Base-by-base conservation (phyloP, 1,140 invertebrate genomes). In the Eubasilissa regina region DNA sequence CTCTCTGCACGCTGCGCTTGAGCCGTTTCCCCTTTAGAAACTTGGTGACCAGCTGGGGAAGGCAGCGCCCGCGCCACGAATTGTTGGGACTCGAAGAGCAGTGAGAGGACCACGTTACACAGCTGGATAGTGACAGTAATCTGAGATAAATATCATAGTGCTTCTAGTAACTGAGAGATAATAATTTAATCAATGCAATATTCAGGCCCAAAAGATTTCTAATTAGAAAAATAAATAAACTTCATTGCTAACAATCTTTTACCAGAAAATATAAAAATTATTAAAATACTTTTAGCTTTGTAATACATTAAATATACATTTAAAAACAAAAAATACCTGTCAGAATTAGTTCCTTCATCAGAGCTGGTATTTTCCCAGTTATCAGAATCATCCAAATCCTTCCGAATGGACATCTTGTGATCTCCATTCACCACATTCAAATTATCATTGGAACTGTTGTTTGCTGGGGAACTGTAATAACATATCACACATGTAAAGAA, bases 301-400 rank as follows among this genome's bases (percentile, higher is more conserved):
- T n/a, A n/a, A n/a, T n/a, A n/a, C n/a, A n/a, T n/a, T 35, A 35
- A 35, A 35, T 6, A 35, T 35, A 66, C 17, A 35, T 35, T 35
- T 17, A 72, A 21, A 4, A 72, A 72, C 12, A 47, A n/a, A 17
- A 55, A n/a, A 44, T 43, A 88, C 88, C 88, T 89, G 74, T 89
- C 89, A 13, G 89, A 88, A 70, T 89, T 88, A 35, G 87, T 89
- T 81, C 85, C 88, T 25, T 89, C 87, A 45, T 82, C 83, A 12
- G 83, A 79, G 83, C 87, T 89, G 12, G 87, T 89, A 79, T 89
- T 89, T 84, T 88, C 88, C 88, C 88, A 89, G 84, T 89, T 89
- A 72, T 89, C 88, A 0, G 88, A 89, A 83, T 89, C 87, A 44
- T 89, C 87, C 66, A 88, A 85, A 53, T 77, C 73, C 12, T 43